phyloP scores from a whole-genome alignment of 2,113 vertebrate genomes.

The Brachyhypopomus gauderio region DNA sequence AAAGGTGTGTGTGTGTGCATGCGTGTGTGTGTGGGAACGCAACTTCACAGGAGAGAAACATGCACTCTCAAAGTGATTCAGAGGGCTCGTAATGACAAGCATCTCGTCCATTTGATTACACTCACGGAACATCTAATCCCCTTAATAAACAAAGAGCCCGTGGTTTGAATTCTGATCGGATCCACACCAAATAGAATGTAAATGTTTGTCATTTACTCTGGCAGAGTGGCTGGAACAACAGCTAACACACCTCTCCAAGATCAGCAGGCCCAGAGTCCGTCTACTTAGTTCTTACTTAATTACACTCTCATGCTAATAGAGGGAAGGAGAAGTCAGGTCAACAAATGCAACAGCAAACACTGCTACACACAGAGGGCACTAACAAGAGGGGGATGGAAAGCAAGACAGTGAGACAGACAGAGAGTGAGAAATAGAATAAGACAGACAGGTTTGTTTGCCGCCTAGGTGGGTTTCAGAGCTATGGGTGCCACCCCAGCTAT shows the following conservation, averaged over 20 bases:
- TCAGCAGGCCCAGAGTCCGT: background rate
- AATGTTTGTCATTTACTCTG: background rate
- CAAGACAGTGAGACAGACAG: background rate
- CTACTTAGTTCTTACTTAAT: background rate
- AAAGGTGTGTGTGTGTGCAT: conserved; percentile 10
- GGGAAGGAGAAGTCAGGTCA: no score
- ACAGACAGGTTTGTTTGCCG: background rate
- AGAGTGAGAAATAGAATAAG: background rate
- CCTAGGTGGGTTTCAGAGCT: no score
- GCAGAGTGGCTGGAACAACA: background rate
- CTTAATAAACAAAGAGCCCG: conserved; percentile 31
- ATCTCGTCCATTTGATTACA: conserved; percentile 26
- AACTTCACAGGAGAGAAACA: conserved; percentile 17
- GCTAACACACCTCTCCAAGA: background rate
- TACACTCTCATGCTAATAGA: conserved; percentile 19
- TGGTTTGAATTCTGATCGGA: conserved; percentile 14
- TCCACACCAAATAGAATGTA: background rate
- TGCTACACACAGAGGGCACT: background rate
- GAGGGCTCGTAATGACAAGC: conserved; percentile 20
- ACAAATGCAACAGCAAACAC: no score
- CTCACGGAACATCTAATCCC: conserved; percentile 40
- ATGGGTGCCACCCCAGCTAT: no score
- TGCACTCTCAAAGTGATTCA: background rate
- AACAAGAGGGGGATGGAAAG: background rate
- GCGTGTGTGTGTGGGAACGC: conserved; percentile 27